Conservation (phyloP, 2,113 vertebrate species). For the Gopherus evgoodei region DNA sequence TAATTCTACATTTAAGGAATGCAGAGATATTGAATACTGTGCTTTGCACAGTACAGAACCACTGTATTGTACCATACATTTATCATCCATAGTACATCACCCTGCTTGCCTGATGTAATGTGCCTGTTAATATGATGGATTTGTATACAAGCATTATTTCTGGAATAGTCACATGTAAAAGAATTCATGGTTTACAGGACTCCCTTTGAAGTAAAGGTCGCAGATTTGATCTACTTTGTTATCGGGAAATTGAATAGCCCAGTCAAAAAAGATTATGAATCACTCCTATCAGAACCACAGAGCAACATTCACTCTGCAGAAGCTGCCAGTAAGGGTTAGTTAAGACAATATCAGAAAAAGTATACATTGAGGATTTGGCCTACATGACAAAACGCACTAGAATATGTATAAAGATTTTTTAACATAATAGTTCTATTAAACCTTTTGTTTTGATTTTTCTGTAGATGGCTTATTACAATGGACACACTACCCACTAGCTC, state of each 20-base stretch:
- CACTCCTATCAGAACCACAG: conserved; percentile 13
- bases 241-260: background rate
- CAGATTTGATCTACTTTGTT: background rate
- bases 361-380: background rate
- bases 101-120: background rate
- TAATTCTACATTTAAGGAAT: background rate
- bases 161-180: background rate
- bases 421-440: background rate
- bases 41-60: background rate
- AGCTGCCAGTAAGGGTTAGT: conserved; percentile 15
- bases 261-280: background rate
- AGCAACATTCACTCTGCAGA: background rate
- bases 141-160: background rate
- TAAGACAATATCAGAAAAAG: background rate
- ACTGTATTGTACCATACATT: background rate
- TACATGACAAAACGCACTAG: background rate
- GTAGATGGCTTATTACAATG: background rate
- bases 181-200: background rate
- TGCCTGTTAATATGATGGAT: background rate
- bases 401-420: background rate
- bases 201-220: conserved; percentile 20
- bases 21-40: background rate
- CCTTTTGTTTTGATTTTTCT: background rate
- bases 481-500: background rate
- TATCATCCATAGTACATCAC: background rate